Evolutionary conservation across 2,888 invertebrate species (phyloP), one percentile per base, ranked within the genome.

Genomic region (Oscheius onirici): DNA sequence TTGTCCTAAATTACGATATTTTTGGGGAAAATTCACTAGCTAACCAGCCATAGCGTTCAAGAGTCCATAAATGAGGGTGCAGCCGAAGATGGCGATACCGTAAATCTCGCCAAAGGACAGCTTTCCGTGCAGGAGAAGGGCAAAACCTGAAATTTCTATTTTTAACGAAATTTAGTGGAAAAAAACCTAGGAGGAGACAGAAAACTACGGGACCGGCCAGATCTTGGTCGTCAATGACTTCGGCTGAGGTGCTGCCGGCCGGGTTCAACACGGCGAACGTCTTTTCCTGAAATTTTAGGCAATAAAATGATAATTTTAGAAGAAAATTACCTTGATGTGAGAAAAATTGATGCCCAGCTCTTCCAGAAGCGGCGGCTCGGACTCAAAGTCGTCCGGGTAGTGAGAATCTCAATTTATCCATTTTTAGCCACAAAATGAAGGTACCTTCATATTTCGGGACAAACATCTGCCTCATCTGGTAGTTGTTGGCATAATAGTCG

Each of bases 31-130:
- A 5, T 24, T n/a, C n/a, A n/a, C n/a, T n/a, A n/a, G n/a, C n/a
- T n/a, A n/a, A 72, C 70, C 66, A 20, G 77, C 76, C 81, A 81
- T 79, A 24, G 78, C 34, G 65, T 81, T 81, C 78, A 81, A 76
- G 26, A 81, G 60, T 0, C 91, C 91, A 88, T 94, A 96, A 93
- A 95, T 95, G 75, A 94, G 91, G 67, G 95, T 89, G 83, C 95
- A 95, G 43, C 95, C 95, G 82, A 94, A 91, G 57, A 94, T 91
- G n/a, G 95, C 95, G 70, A 96, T 91, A 1, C 95, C 95, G 89
- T 96, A 96, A 73, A 96, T 94, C 90, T 94, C 95, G 66, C 95
- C 94, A 89, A 95, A 95, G 82, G 94, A 93, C 34, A 93, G 92
- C 71, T 84, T 84, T 60, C 84, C 84, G 69, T 87, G 89, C 72